Percentiles rank a stretch among this genome's conserved stretches.
These are phyloP conservation scores for Drosophila lacicola DNA, from an alignment of 2,888 invertebrate genomes.

Conservation along the genomic window DNA sequence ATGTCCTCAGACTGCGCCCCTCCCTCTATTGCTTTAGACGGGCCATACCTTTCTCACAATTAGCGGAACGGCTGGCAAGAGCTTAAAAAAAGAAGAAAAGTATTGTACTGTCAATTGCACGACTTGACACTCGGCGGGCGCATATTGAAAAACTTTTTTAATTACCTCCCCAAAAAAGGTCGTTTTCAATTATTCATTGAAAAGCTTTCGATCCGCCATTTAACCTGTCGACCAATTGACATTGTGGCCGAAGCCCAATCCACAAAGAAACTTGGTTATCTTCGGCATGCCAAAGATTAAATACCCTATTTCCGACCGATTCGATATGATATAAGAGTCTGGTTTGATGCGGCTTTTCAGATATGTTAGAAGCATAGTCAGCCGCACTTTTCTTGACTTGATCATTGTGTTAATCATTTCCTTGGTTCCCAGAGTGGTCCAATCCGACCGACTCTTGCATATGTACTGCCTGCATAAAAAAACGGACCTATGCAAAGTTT, in stretches of 20 bases:
- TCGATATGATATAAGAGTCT: no score
- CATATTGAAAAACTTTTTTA: constrained; percentile 74
- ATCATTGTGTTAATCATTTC: no score
- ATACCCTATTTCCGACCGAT: neutral
- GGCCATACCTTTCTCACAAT: constrained; percentile 36
- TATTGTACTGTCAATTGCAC: constrained; percentile 55
- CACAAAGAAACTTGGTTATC: neutral
- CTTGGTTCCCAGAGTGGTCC: no score
- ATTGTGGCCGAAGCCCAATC: constrained; percentile 26
- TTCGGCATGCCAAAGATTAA: neutral
- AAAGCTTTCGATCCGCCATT: constrained; percentile 53
- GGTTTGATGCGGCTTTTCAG: no score
- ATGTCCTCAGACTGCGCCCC: constrained; percentile 24
- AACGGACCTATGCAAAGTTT: no score
- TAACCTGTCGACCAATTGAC: constrained; percentile 73
- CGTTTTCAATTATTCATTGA: constrained; percentile 76
- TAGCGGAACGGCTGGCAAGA: constrained; percentile 48
- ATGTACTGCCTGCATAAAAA: no score
- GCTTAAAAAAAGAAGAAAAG: constrained; percentile 38
- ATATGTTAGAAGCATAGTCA: no score
- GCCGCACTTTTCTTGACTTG: no score
- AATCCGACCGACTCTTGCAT: no score
- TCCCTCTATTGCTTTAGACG: neutral
- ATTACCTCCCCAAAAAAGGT: constrained; percentile 58
- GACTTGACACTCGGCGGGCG: constrained; percentile 45